Percentiles rank a stretch among this genome's conserved stretches.
Evolutionary conservation across 2,888 invertebrate species (phyloP).

Genomic region (Perdita meconis): DNA sequence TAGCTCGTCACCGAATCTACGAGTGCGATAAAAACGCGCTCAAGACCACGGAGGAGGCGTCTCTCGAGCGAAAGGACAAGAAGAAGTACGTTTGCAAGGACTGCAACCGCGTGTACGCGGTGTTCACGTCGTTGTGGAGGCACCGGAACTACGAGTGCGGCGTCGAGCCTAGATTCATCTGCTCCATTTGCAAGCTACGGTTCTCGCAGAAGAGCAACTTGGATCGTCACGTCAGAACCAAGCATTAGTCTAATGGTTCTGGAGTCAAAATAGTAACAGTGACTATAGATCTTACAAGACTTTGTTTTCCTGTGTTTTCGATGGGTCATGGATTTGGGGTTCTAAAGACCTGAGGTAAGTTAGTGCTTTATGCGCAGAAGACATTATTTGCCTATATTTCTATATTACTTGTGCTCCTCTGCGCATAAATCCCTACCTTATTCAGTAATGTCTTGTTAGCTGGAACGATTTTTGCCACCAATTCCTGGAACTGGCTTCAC

Average conservation of each 20-base stretch:
- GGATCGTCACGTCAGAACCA: conserved; percentile 84
- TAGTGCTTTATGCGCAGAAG: too few relatives aligned
- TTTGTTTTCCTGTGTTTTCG: too few relatives aligned
- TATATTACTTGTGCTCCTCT: too few relatives aligned
- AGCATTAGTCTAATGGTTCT: conserved; percentile 69
- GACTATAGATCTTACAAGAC: too few relatives aligned
- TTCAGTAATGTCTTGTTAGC: too few relatives aligned
- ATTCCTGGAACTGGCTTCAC: too few relatives aligned
- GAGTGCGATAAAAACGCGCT: conserved; percentile 49
- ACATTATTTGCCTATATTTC: too few relatives aligned
- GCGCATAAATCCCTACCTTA: too few relatives aligned
- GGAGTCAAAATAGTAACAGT: too few relatives aligned
- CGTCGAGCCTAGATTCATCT: conserved; percentile 87
- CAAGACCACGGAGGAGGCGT: not conserved
- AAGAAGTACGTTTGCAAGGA: conserved; percentile 75
- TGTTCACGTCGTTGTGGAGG: conserved; percentile 81
- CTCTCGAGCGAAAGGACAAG: conserved; percentile 50
- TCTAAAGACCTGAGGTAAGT: too few relatives aligned
- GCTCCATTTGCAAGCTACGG: conserved; percentile 87
- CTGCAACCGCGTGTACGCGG: conserved; percentile 77
- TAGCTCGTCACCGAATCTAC: conserved; percentile 72
- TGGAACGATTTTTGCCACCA: too few relatives aligned
- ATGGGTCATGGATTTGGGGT: too few relatives aligned
- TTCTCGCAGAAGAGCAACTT: conserved; percentile 86
- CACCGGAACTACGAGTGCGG: conserved; percentile 86